Evolutionary conservation across 2,888 invertebrate species (phyloP).

Genomic region (Conistra vaccinii): DNA sequence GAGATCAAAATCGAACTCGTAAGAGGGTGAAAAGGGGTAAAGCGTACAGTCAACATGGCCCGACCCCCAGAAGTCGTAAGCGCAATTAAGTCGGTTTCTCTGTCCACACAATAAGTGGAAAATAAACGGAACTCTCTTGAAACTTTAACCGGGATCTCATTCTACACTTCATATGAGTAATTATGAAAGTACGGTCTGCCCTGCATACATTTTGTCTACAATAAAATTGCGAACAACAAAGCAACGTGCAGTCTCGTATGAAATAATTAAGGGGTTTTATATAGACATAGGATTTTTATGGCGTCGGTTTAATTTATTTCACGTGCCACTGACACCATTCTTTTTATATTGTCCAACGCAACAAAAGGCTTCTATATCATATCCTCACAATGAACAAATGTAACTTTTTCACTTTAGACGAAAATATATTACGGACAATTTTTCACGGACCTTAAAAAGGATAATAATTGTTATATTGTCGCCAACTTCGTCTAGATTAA

Average conservation of each 20-base stretch:
- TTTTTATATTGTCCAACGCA: slow-evolving; percentile 58
- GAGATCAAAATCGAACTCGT: slow-evolving; percentile 53
- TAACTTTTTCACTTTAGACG: slow-evolving; percentile 65
- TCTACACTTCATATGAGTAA: slow-evolving; percentile 18
- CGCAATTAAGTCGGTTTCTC: slow-evolving; percentile 31
- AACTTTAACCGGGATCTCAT: slow-evolving; percentile 14
- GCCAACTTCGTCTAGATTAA: slow-evolving; percentile 76
- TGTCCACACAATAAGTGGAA: slow-evolving; percentile 24
- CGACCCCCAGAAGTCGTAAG: slow-evolving; percentile 19
- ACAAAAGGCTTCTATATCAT: slow-evolving; percentile 61
- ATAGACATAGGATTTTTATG: slow-evolving; percentile 51
- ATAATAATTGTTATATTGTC: slow-evolving; percentile 76
- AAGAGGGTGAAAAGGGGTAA: slow-evolving; percentile 37
- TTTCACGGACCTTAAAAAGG: slow-evolving; percentile 67
- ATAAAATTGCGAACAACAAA: slow-evolving; percentile 51
- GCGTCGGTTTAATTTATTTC: slow-evolving; percentile 57
- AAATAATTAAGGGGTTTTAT: slow-evolving; percentile 49
- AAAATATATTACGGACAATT: slow-evolving; percentile 70
- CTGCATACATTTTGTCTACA: slow-evolving; percentile 34
- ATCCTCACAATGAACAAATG: slow-evolving; percentile 62
- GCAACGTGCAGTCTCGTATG: slow-evolving; percentile 36
- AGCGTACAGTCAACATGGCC: slow-evolving; percentile 25
- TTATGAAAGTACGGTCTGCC: slow-evolving; percentile 15
- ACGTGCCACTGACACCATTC: slow-evolving; percentile 54
- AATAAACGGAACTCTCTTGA: slow-evolving; percentile 25